Evolutionary conservation across 2,113 vertebrate species (phyloP).

Genomic region (Ahaetulla prasina): DNA sequence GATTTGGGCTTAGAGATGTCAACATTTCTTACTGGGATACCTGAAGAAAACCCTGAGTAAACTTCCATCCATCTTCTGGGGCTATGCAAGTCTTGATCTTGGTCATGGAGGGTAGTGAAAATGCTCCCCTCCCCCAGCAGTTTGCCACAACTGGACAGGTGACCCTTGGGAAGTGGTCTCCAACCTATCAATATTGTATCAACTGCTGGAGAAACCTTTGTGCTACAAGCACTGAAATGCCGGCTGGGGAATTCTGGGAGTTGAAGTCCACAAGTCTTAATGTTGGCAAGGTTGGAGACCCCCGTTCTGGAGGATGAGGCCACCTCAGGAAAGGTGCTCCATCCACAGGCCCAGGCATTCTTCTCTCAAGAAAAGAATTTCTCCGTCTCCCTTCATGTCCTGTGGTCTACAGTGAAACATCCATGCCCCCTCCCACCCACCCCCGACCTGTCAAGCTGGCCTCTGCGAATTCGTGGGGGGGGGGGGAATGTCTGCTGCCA

Average conservation of each 20-base stretch:
- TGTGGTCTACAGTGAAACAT: background rate
- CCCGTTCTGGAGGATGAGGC: background rate
- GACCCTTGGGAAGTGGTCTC: too few relatives aligned
- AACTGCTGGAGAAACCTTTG: too few relatives aligned
- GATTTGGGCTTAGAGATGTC: slow-evolving; percentile 55
- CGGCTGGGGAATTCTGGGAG: too few relatives aligned
- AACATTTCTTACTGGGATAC: slow-evolving; percentile 50
- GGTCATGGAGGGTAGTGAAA: background rate
- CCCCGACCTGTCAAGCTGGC: background rate
- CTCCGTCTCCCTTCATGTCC: background rate
- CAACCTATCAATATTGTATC: background rate
- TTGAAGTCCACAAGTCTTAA: too few relatives aligned
- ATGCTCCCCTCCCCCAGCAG: too few relatives aligned
- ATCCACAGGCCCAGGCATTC: background rate
- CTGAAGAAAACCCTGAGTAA: background rate
- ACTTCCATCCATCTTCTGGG: background rate
- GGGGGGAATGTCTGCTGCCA: background rate
- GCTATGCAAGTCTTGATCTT: background rate
- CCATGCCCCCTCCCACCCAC: background rate
- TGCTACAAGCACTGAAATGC: background rate
- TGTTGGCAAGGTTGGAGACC: too few relatives aligned
- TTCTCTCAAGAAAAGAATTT: background rate
- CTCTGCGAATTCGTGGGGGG: accelerated
- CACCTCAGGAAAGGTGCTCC: background rate
- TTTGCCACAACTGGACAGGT: background rate